These are phyloP conservation scores for Numenius phaeopus DNA, from an alignment of 2,797 vertebrate species.

Conservation along the genomic window DNA sequence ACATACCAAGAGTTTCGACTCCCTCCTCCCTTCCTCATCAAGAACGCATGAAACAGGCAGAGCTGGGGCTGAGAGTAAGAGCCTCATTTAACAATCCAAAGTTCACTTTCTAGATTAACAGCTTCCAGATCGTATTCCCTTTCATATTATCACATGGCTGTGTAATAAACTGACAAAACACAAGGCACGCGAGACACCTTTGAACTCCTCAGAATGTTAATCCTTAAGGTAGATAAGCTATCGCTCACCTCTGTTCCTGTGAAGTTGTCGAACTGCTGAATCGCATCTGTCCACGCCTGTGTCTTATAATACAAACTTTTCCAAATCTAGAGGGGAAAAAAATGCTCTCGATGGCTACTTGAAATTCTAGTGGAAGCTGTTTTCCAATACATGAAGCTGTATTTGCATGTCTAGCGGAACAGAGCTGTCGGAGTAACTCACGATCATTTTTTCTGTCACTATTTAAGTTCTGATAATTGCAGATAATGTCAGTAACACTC, in stretches of 20 bases:
- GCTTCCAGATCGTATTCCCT: neutral
- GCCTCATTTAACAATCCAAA: neutral
- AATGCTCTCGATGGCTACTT: neutral
- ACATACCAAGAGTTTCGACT: neutral
- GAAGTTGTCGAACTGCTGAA: neutral
- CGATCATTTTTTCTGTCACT: neutral
- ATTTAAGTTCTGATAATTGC: neutral
- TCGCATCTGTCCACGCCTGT: fast-evolving
- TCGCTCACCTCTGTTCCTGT: neutral
- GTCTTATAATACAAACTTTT: neutral
- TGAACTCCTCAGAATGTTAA: neutral
- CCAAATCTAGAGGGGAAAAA: neutral
- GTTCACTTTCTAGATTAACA: neutral
- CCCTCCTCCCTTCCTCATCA: fast-evolving
- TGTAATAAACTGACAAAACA: neutral
- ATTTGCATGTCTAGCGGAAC: neutral
- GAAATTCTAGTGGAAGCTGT: neutral
- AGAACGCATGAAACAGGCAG: neutral
- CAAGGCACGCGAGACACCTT: neutral
- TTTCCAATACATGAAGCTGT: neutral
- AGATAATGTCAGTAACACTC: neutral
- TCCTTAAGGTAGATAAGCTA: neutral
- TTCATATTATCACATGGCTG: neutral
- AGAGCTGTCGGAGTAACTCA: neutral
- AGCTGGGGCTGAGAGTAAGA: neutral